Evolutionary conservation across 2,797 vertebrate genomes (phyloP), one percentile per base, ranked within the genome.

Genomic region (Parauchenoglanis ngamensis): DNA sequence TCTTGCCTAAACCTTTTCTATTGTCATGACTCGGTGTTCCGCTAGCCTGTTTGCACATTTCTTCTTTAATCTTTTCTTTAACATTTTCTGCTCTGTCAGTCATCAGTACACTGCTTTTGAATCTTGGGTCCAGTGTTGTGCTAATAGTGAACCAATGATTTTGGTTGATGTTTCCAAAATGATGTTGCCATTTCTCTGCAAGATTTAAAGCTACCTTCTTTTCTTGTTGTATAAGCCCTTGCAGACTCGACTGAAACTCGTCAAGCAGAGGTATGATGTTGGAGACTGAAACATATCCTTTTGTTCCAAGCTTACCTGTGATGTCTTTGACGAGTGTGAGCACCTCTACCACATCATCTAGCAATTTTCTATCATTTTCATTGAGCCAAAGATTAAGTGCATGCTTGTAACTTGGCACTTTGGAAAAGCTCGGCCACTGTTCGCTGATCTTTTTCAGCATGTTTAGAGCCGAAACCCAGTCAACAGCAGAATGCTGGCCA

Each of bases 71-170:
- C 3, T 49, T 7, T 7, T 1, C 1, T 79, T 57, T 68, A 2
- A 65, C 67, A 8, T n/a, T 28, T 63, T 59, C 46, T 40, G 19
- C n/a, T 1, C 35, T 15, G 0, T 23, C 3, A 28, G 61, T 19
- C 17, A 1, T 12, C 7, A 88, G 52, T 5, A 87, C 2, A 12
- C 70, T 73, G 17, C 67, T 80, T 85, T 89, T 90, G 31, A 84
- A 88, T 87, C 67, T 67, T 8, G 89, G 87, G 54, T 90, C 90
- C 77, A 91, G 84, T 4, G 65, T 73, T 40, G 89, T 88, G 78
- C 89, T 89, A 40, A 85, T 3, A 23, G 17, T 75, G 28, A 89
- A 86, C 78, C 44, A 81, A 0, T 3, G 0, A 31, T 44, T 85
- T 19, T 76, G 17, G 17, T 88, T 86, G 46, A 90, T 81, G 23